Evolutionary conservation across 1,140 invertebrate species (phyloP).

Genomic region (Akabosia matsudoensis): DNA sequence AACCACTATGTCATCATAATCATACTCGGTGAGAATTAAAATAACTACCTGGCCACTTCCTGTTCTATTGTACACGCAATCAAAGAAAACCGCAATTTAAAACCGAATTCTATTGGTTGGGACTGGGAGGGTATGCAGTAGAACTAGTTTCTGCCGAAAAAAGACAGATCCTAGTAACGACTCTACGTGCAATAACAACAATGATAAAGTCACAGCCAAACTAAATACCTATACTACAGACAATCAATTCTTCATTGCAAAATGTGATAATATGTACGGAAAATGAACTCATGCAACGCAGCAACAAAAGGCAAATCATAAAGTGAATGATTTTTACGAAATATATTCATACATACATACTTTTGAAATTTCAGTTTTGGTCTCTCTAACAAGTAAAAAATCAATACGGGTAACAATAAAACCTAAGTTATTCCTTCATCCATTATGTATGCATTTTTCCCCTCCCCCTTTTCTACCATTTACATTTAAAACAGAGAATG

Average conservation of each 20-base stretch:
- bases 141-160: neutral
- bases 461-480: neutral
- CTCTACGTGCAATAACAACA: neutral
- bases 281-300: neutral
- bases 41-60: constrained; percentile 4
- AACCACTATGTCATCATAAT: neutral
- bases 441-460: neutral
- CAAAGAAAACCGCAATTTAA: neutral
- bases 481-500: neutral
- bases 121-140: neutral
- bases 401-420: no score
- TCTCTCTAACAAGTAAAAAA: neutral
- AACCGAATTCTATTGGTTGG: neutral
- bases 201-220: no score
- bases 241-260: neutral
- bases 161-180: neutral
- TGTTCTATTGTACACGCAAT: neutral
- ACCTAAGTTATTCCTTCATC: no score
- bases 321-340: neutral
- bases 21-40: neutral
- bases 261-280: neutral
- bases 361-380: no score
- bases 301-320: neutral
- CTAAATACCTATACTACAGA: neutral
- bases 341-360: no score